Evolutionary conservation across 2,888 invertebrate genomes (phyloP), one percentile per base, ranked within the genome.

Genomic region (Pinctada fucata): DNA sequence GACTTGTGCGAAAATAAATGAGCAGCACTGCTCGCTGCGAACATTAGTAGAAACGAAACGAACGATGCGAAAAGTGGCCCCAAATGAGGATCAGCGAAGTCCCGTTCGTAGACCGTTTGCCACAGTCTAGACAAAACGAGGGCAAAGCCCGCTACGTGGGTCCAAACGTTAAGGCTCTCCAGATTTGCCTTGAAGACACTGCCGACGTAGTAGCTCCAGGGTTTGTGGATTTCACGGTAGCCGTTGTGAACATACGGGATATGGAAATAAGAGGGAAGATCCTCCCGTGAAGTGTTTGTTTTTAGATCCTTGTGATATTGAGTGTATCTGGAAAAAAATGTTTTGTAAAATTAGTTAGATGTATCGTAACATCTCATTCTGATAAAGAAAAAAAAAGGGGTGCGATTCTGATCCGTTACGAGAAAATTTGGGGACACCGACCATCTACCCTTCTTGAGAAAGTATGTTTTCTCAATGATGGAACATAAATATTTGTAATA

Each of bases 1-100:
- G 74, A 74, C 45, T 66, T 74, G 51, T 74, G 74, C 8, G 74
- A 74, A 66, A 74, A 74, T 50, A 74, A 13, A 8, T 74, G 74
- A 16, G 74, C 74, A 48, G 51, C 51, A 31, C 74, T 74, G 51
- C 74, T 74, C 2, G 65, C 50, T 2, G 45, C 49, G 16, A 74
- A 74, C 74, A 74, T 74, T 6, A 31, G 31, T 13, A 47, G 65
- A 31, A 74, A 66, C 3, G 73, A 49, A 5, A 73, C 10, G 49
- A 73, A 48, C n/a, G 64, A 52, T 8, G 74, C 45, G 13, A 66
- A 31, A 2, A 74, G 66, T 45, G 74, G 67, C 48, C 64, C 49
- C 10, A 16, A 65, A 49, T 50, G 65, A 5, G 47, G 13, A 65
- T 73, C 73, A 8, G 3, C 3, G 3, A 73, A 49, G 49, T 65